Evolutionary conservation across 1,140 invertebrate genomes (phyloP), one percentile per base, ranked within the genome.

Genomic region (Matsumurasca onukii): DNA sequence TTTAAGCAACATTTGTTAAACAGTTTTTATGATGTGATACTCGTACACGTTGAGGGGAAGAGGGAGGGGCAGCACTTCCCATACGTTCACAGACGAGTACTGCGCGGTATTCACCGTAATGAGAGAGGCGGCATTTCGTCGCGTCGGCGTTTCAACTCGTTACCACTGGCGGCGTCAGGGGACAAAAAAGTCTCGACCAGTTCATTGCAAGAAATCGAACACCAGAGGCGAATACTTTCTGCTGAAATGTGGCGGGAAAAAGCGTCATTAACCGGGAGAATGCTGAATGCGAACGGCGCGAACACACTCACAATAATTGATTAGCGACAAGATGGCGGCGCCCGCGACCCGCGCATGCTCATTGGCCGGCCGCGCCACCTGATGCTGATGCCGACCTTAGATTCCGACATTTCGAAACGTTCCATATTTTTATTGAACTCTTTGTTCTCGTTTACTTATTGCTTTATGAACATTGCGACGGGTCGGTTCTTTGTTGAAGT

Each of bases 161-260:
- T 52, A 52, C 22, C 20, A 5, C 49, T 52, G 49, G 12, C 12
- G 22, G 13, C 49, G 49, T 13, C 22, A 20, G 12, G 49, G 3
- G 22, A 52, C 22, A 52, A 52, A 52, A 52, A n/a, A n/a, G n/a
- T n/a, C n/a, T n/a, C n/a, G n/a, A 52, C 49, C 49, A n/a, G 49
- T 52, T 52, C 49, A 52, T 52, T 52, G 22, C 20, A 52, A 52
- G 49, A 52, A 52, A 52, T 52, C 49, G 49, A 52, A 52, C 49
- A 52, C 49, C 13, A 39, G 12, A 5, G 49, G 12, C 22, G 22
- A 52, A 5, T 5, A 17, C 34, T 9, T 39, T 5, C 5, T 17
- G 34, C 34, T 5, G 17, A 5, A 17, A 39, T 39, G 17, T 17
- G 5, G 34, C 34, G 34, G 34, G 34, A 52, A 52, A 52, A 13